Conservation (phyloP, 2,797 vertebrate genomes). For the Trichosurus vulpecula region DNA sequence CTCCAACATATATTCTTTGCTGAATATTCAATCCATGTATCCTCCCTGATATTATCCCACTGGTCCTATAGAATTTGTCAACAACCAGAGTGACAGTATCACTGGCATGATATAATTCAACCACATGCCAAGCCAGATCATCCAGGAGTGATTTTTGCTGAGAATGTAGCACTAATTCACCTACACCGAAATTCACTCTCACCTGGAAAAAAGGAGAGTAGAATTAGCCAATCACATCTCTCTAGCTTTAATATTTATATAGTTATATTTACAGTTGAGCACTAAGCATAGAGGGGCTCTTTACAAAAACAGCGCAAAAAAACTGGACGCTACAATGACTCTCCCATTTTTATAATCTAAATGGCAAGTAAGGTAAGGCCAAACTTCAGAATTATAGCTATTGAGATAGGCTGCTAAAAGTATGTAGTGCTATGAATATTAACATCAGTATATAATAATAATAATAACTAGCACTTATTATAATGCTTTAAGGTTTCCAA, state of each 20-base stretch:
- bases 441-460: neutral
- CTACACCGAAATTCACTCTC: slow-evolving; percentile 89
- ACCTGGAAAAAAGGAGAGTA: slow-evolving; percentile 84
- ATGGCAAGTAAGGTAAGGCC: neutral
- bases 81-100: slow-evolving; percentile 86
- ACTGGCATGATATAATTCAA: slow-evolving; percentile 85
- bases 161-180: slow-evolving; percentile 86
- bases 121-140: slow-evolving; percentile 91
- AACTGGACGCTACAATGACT: neutral
- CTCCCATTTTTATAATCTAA: neutral
- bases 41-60: slow-evolving; percentile 80
- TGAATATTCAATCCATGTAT: slow-evolving; percentile 83
- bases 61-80: slow-evolving; percentile 88
- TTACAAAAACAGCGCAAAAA: slow-evolving; percentile 65
- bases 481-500: neutral
- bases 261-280: neutral
- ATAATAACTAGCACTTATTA: neutral
- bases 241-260: neutral
- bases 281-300: slow-evolving; percentile 34
- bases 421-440: neutral
- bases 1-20: slow-evolving; percentile 90
- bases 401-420: slow-evolving; percentile 5
- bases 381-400: slow-evolving; percentile 1
- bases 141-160: slow-evolving; percentile 87
- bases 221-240: slow-evolving; percentile 46